phyloP scores from a whole-genome alignment of 2,888 invertebrate species.

The Agrotis ipsilon region DNA sequence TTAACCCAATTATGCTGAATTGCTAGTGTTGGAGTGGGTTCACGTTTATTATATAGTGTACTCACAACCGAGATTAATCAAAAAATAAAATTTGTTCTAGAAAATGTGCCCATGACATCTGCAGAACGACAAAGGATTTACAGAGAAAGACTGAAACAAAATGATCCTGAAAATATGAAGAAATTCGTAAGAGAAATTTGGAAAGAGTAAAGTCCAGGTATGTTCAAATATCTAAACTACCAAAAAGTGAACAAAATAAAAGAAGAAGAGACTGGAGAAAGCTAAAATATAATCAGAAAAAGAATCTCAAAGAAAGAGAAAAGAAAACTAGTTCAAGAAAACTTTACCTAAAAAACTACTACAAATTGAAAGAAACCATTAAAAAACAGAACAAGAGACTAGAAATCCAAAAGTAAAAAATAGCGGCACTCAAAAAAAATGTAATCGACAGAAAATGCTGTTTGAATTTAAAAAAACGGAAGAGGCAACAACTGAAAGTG shows the following conservation, averaged over 20 bases:
- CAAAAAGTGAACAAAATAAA: slow-evolving; percentile 15
- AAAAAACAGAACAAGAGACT: neutral
- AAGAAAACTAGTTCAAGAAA: slow-evolving; percentile 5
- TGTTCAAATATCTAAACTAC: slow-evolving; percentile 12
- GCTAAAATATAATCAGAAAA: slow-evolving; percentile 10
- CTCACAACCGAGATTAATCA: neutral
- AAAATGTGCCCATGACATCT: slow-evolving; percentile 19
- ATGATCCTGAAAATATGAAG: slow-evolving; percentile 25
- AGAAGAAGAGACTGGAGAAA: slow-evolving; percentile 23
- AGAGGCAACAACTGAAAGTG: neutral
- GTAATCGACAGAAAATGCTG: neutral
- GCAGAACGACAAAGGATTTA: slow-evolving; percentile 18
- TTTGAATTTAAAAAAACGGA: slow-evolving; percentile 2
- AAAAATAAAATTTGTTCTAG: slow-evolving; percentile 13
- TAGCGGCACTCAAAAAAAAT: slow-evolving; percentile 6
- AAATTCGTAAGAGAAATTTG: slow-evolving; percentile 20
- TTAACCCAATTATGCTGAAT: neutral
- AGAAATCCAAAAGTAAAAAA: neutral
- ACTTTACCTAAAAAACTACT: slow-evolving; percentile 9
- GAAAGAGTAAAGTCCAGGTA: slow-evolving; percentile 15
- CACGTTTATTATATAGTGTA: neutral
- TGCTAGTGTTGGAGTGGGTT: neutral
- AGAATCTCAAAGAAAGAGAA: slow-evolving; percentile 14
- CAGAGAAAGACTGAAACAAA: slow-evolving; percentile 13
- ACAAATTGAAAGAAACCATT: slow-evolving; percentile 10